Evolutionary conservation across 2,113 vertebrate species (phyloP).

Genomic region (Uria lomvia): DNA sequence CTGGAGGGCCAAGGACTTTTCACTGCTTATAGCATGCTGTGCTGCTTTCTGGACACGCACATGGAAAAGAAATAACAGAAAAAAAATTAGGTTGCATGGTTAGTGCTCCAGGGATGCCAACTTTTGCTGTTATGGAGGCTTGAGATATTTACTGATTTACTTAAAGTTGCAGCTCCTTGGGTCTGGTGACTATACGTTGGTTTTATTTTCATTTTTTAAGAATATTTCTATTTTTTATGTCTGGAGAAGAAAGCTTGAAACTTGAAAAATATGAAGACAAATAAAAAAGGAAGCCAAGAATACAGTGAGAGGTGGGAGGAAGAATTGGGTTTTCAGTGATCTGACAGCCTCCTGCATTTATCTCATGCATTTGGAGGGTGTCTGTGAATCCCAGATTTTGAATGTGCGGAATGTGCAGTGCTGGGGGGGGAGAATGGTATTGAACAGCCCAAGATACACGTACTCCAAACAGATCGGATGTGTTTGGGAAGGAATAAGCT

Average conservation of each 20-base stretch:
- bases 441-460: neutral
- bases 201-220: conserved; percentile 10
- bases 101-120: neutral
- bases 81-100: neutral
- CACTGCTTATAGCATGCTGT: neutral
- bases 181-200: neutral
- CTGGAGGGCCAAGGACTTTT: neutral
- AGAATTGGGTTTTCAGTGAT: neutral
- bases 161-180: neutral
- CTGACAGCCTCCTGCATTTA: neutral
- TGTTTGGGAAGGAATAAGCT: neutral
- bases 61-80: neutral
- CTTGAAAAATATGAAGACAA: conserved; percentile 4
- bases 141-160: conserved; percentile 17
- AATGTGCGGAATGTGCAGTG: neutral
- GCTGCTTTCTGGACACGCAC: neutral
- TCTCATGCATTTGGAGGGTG: neutral
- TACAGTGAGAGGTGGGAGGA: neutral
- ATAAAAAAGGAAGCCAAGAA: neutral
- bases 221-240: neutral
- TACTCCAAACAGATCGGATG: neutral
- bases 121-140: neutral
- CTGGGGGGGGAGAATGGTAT: neutral
- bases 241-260: neutral
- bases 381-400: neutral